Evolutionary conservation across 2,888 invertebrate species (phyloP).

Genomic region (Hypena proboscidalis): DNA sequence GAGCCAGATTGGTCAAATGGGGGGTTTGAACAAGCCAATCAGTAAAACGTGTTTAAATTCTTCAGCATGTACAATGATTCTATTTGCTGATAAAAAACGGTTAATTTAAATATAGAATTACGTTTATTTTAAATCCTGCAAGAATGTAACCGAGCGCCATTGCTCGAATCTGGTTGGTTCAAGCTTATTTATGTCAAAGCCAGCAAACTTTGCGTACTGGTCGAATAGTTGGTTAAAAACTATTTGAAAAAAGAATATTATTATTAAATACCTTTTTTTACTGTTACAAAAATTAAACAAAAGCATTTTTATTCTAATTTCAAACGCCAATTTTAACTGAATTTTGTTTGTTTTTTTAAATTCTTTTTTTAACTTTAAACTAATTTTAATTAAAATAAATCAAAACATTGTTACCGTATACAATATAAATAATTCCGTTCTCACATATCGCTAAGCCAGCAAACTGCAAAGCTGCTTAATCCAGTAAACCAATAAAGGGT

Average conservation of each 20-base stretch:
- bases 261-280: too few relatives aligned
- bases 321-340: too few relatives aligned
- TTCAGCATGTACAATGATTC: neutral
- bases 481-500: constrained; percentile 83
- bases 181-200: too few relatives aligned
- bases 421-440: constrained; percentile 22
- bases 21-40: neutral
- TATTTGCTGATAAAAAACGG: neutral
- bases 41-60: neutral
- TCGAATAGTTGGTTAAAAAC: too few relatives aligned
- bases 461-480: constrained; percentile 64
- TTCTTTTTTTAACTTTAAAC: neutral
- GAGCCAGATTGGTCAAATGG: neutral
- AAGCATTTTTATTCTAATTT: too few relatives aligned
- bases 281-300: too few relatives aligned
- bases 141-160: neutral
- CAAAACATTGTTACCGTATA: constrained; percentile 7
- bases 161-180: neutral
- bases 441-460: constrained; percentile 51
- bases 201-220: too few relatives aligned
- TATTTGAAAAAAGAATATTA: too few relatives aligned
- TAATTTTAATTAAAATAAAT: constrained; percentile 4
- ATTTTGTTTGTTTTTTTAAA: too few relatives aligned
- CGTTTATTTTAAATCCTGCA: neutral
- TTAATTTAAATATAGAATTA: neutral